Evolutionary conservation across 2,797 vertebrate genomes (phyloP).

Genomic region (Distichodus sexfasciatus): DNA sequence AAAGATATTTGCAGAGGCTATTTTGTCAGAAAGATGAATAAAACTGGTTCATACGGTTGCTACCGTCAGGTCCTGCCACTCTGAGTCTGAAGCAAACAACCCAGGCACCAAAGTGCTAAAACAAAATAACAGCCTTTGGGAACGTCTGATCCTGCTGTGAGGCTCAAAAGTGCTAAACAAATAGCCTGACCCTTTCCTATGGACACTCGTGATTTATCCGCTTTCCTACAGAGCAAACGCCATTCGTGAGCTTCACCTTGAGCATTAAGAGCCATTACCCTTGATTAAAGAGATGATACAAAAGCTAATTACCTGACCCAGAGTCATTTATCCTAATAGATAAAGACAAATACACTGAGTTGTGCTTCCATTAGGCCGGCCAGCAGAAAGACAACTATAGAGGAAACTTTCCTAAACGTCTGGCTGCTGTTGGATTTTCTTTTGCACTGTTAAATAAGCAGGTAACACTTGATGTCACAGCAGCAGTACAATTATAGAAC

Average conservation of each 20-base stretch:
- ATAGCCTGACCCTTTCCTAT: neutral
- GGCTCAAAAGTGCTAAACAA: neutral
- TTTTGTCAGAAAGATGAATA: too few relatives aligned
- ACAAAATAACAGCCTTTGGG: constrained; percentile 5
- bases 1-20: too few relatives aligned
- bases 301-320: neutral
- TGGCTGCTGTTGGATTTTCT: neutral
- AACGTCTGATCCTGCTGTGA: neutral
- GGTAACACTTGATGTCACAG: neutral
- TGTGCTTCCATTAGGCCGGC: neutral
- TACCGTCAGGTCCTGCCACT: too few relatives aligned
- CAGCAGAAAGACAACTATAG: neutral
- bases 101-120: too few relatives aligned
- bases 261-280: neutral
- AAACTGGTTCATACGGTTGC: too few relatives aligned
- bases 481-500: neutral
- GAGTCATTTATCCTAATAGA: neutral
- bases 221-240: neutral
- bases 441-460: neutral
- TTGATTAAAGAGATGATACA: constrained; percentile 6
- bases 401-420: neutral
- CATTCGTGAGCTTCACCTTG: neutral
- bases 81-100: too few relatives aligned
- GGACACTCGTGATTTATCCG: neutral
- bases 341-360: neutral